phyloP scores from a whole-genome alignment of 2,113 vertebrate genomes.

The Gymnobelideus leadbeateri region DNA sequence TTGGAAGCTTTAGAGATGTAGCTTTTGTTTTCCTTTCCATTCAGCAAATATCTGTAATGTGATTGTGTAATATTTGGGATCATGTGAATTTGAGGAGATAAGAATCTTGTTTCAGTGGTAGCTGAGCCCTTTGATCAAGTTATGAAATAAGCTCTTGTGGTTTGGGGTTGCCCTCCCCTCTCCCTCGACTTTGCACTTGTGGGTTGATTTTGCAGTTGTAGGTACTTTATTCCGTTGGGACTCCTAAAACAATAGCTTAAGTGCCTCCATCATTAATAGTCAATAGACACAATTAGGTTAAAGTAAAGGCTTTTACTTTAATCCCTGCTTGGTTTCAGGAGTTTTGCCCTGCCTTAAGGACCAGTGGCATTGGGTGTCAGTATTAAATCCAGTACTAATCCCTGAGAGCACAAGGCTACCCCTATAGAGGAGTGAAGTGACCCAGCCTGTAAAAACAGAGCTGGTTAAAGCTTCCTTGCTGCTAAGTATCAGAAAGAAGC shows the following conservation, averaged over 20 bases:
- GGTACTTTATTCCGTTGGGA: not conserved
- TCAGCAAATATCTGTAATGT: not conserved
- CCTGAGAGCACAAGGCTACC: not conserved
- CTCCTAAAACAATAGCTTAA: not conserved
- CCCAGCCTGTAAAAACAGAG: not conserved
- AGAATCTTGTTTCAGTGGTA: not conserved
- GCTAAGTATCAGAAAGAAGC: no score
- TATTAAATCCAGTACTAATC: not conserved
- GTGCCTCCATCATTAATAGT: not conserved
- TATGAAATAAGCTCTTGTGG: not conserved
- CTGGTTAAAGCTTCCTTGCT: not conserved
- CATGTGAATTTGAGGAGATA: not conserved
- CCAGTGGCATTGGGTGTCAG: not conserved
- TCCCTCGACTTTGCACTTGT: no score
- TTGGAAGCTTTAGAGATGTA: not conserved
- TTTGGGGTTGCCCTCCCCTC: no score
- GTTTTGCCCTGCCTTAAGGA: not conserved
- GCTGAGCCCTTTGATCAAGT: not conserved
- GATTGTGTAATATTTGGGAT: not conserved
- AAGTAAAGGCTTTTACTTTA: not conserved
- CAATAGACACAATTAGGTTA: not conserved
- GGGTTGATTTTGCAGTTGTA: not conserved
- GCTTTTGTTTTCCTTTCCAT: not conserved
- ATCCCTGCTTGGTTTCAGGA: not conserved
- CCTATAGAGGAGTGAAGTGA: not conserved